Base-by-base conservation (phyloP, 2,888 invertebrate species). In the Polyommatus iphigenia region DNA sequence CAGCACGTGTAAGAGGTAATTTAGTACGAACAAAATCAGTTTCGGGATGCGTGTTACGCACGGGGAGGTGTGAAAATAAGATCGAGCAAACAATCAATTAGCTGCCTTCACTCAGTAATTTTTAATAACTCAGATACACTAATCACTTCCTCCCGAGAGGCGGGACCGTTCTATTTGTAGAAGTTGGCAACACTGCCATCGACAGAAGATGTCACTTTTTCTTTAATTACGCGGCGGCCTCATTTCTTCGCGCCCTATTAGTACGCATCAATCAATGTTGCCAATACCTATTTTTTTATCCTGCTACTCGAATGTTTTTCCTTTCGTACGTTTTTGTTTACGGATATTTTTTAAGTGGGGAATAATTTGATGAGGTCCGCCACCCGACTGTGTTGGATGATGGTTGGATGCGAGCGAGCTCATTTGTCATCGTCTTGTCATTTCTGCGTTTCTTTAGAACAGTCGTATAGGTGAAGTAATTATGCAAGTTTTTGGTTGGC, bases 401-500 rank as follows among this genome's bases (percentile, higher is more conserved):
- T 89, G 87, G 92, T 88, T 90, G 89, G 91, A 89, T 89, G 89
- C 88, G 89, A 87, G 87, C 89, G 89, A 84, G 91, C 93, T 94
- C 94, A 93, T 94, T 94, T 94, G 93, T 94, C 94, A 94, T 94
- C 93, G 93, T 93, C 94, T 93, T 94, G 94, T 94, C 94, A 93
- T 94, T 93, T 92, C 92, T 92, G 90, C 91, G 88, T 93, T 93
- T 94, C 93, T 93, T 93, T 91, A 87, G 88, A 90, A 85, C 91
- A 91, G 91, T 93, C 87, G 92, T 90, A 93, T 92, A 88, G 89
- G 88, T 90, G 87, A 89, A 92, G 93, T 94, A 94, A 94, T 94
- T 94, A 94, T 89, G 88, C 88, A 88, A 89, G 87, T 92, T 92
- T 91, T 92, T 92, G 88, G 89, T 88, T 85, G 83, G 82, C 89